Percentiles rank a stretch among this genome's conserved stretches.
Evolutionary conservation across 2,113 vertebrate species (phyloP).

Genomic region (Aleadryas rufinucha): DNA sequence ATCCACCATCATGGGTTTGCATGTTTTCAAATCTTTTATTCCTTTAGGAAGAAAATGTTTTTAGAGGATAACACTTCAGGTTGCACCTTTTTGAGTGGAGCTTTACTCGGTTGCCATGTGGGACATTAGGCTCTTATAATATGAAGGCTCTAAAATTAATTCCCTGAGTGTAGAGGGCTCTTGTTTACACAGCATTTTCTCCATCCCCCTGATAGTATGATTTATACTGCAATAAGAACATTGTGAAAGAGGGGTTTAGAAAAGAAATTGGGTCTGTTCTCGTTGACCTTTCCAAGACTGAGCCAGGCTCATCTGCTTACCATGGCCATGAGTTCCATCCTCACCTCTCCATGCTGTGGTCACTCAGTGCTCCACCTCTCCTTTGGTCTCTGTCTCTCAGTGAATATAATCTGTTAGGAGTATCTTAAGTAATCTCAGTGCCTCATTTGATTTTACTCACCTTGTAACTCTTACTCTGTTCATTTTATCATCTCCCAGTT

Average conservation of each 20-base stretch:
- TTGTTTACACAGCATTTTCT: neutral
- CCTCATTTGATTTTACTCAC: neutral
- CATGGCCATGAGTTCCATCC: neutral
- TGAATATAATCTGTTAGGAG: neutral
- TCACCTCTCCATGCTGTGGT: neutral
- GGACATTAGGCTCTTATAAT: neutral
- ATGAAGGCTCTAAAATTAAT: neutral
- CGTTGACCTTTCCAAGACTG: neutral
- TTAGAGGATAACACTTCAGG: conserved; percentile 20
- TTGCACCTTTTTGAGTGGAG: neutral
- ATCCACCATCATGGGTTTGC: neutral
- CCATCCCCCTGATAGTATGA: neutral
- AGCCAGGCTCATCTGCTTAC: neutral
- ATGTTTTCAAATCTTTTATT: conserved; percentile 1
- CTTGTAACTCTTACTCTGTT: neutral
- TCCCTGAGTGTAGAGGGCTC: neutral
- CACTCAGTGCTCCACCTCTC: neutral
- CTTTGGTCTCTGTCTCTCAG: neutral
- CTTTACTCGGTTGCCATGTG: neutral
- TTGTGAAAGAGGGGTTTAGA: neutral
- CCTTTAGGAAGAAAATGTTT: conserved; percentile 46
- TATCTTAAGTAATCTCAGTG: neutral
- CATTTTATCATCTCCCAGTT: neutral
- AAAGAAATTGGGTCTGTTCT: neutral
- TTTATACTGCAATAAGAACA: neutral